Conservation (phyloP, 37 sponge, comb jelly and placozoan genomes). For the Haliclona indistincta region DNA sequence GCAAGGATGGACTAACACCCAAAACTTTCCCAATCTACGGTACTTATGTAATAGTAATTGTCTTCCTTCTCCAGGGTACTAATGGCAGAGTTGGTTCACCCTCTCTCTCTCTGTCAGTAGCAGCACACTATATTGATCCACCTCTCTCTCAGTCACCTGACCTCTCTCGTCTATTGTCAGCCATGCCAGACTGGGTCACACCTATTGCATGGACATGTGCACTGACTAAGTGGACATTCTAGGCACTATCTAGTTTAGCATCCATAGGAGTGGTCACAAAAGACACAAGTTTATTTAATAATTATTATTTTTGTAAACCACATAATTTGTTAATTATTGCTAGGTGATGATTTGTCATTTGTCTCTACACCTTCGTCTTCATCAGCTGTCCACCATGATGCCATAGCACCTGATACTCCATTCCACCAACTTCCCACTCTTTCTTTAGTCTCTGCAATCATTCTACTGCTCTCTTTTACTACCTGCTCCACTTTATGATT, state of each 20-base stretch:
- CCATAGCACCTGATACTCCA: conserved; percentile 44
- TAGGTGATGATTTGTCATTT: too few species aligned
- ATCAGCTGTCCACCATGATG: conserved; percentile 28
- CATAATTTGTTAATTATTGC: not conserved
- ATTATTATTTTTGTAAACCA: not conserved
- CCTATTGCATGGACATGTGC: conserved; percentile 37
- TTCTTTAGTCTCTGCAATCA: conserved; percentile 9
- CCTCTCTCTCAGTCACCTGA: conserved; percentile 36
- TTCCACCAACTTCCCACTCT: conserved; percentile 30
- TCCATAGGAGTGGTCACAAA: too few species aligned
- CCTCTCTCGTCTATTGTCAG: conserved; percentile 1
- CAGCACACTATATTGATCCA: conserved; percentile 42
- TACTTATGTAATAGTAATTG: too few species aligned
- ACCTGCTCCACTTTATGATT: conserved; percentile 11
- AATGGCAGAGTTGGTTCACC: not conserved
- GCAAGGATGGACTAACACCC: too few species aligned
- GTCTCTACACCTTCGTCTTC: conserved; percentile 1
- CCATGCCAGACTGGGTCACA: conserved; percentile 59
- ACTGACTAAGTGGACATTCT: conserved; percentile 32
- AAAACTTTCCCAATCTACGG: too few species aligned
- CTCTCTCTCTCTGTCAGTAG: not conserved
- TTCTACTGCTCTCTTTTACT: conserved; percentile 13
- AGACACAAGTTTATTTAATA: not conserved
- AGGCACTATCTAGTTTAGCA: too few species aligned
- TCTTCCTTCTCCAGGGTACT: too few species aligned